Base-by-base conservation (phyloP, 2,113 vertebrate genomes). In the Bufo gargarizans region DNA sequence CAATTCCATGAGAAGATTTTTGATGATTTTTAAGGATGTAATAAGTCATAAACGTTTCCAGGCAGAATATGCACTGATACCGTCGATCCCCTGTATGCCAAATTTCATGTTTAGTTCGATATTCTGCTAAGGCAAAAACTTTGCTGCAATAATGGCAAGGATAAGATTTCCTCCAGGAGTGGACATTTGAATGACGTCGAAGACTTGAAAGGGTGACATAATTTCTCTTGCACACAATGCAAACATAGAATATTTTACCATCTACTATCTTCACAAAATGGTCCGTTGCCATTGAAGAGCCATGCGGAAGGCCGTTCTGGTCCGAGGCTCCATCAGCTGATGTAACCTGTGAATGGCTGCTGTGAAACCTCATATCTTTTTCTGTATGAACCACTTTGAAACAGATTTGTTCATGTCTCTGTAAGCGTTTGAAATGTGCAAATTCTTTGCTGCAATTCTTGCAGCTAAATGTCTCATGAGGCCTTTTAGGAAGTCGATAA, bases 11-110 rank as follows among this genome's bases (percentile, higher is more conserved):
- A 92, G 97, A 99, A 89, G 98, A 96, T 91, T 99, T 99, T 92
- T 99, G 98, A 88, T 99, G 98, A 91, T 99, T 99, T 93, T 99
- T 99, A 58, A 99, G 94, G 89, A 99, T 98, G 82, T 99, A 99
- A 85, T 99, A 99, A 55, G 98, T 99, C 97, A 99, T 97, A 91
- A 99, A 99, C 9, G 98, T 98, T 92, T 99, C 98, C 33, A 99
- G 93, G 89, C 98, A 99, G 92, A 99, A 99, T 89, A 99, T 99
- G 91, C 98, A 99, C 92, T 99, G 98, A 88, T 99, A 99, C 0
- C 98, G 96, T 8, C 98, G 95, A 87, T 99, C 98, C 9, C 98
- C 98, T 0, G 98, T 99, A 91, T 99, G 98, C 98, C 98, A 99
- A 89, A 99, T 97, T 92, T 99, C 98, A 7, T 99, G 98, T 14